Conservation (phyloP, 2,113 vertebrate genomes). For the Eulacestoma nigropectus region DNA sequence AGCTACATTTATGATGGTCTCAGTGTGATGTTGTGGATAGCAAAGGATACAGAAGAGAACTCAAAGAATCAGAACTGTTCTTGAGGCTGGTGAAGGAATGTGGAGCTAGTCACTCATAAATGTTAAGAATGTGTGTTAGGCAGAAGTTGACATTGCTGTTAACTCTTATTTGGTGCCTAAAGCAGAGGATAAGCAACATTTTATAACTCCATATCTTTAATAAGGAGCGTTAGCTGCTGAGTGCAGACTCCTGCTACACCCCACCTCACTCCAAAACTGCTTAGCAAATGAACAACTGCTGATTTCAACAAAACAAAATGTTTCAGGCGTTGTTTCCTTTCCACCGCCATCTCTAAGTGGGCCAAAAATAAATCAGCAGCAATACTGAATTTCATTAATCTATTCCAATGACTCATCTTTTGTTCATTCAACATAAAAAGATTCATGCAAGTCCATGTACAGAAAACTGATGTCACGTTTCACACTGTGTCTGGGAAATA, state of each 20-base stretch:
- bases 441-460: not conserved
- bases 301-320: not conserved
- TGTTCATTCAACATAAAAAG: not conserved
- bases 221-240: not conserved
- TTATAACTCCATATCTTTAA: not conserved
- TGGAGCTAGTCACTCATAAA: not conserved
- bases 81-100: not conserved
- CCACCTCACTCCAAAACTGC: not conserved
- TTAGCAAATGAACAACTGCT: not conserved
- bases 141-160: not conserved
- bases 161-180: not conserved
- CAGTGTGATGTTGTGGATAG: not conserved
- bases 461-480: not conserved
- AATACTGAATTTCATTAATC: not conserved
- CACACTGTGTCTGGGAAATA: not conserved
- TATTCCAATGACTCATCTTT: not conserved
- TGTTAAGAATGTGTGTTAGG: not conserved
- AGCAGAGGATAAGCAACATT: not conserved
- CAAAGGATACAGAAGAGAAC: not conserved
- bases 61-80: not conserved
- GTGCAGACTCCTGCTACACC: not conserved
- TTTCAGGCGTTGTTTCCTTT: not conserved
- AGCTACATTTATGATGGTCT: not conserved
- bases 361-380: not conserved
- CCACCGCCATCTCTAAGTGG: not conserved